Percentiles rank a stretch among this genome's conserved stretches.
Conservation (phyloP, 2,888 invertebrate species). For the Dione vanillae region DNA sequence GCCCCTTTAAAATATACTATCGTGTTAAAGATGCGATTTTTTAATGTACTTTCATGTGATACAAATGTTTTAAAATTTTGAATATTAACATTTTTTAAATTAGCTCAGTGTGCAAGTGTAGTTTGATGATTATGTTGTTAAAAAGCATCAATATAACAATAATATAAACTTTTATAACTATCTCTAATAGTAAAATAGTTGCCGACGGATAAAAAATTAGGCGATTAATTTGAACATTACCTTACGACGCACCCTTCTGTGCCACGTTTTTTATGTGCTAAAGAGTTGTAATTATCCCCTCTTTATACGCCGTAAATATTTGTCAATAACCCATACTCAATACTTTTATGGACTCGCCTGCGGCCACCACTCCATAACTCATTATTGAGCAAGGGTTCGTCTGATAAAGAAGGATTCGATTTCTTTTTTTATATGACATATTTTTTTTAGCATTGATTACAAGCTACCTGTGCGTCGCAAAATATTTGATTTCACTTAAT, state of each 20-base stretch:
- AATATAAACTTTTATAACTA: background rate
- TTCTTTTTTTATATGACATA: conserved; percentile 55
- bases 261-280: conserved; percentile 77
- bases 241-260: conserved; percentile 73
- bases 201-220: conserved; percentile 69
- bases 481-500: background rate
- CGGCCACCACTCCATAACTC: conserved; percentile 77
- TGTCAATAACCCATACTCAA: conserved; percentile 82
- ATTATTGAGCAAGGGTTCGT: conserved; percentile 73
- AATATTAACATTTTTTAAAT: too few relatives aligned
- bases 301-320: conserved; percentile 83
- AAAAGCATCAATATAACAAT: background rate
- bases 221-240: conserved; percentile 73
- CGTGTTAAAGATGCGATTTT: too few relatives aligned
- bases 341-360: conserved; percentile 79
- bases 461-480: background rate
- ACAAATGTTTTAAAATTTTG: too few relatives aligned
- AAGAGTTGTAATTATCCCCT: conserved; percentile 84
- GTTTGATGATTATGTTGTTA: too few relatives aligned
- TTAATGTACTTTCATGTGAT: too few relatives aligned
- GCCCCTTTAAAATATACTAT: too few relatives aligned
- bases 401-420: conserved; percentile 64
- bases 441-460: background rate
- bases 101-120: too few relatives aligned
- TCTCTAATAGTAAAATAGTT: conserved; percentile 48